Evolutionary conservation across 2,797 vertebrate genomes (phyloP).

Genomic region (Basileuterus tristriatus): DNA sequence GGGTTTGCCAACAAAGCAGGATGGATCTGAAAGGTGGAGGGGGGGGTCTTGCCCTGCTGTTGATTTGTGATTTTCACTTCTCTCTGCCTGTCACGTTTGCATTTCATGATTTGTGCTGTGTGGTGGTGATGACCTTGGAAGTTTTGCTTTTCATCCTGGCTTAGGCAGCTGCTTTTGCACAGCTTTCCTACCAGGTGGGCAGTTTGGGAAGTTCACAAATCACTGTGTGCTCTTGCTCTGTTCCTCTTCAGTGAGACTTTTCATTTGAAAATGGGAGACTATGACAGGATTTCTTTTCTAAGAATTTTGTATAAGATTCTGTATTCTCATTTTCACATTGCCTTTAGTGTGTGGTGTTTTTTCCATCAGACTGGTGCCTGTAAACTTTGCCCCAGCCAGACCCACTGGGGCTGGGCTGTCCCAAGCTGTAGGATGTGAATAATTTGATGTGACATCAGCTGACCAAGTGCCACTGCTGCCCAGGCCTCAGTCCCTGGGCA

Average conservation of each 20-base stretch:
- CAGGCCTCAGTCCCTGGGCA: not conserved
- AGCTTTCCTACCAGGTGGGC: not conserved
- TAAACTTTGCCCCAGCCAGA: not conserved
- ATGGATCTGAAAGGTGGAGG: not conserved
- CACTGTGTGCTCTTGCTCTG: not conserved
- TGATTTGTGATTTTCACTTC: not conserved
- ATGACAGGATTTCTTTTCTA: not conserved
- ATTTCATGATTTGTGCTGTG: not conserved
- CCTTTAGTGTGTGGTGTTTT: not conserved
- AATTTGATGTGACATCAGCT: not conserved
- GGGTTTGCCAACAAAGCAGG: not conserved
- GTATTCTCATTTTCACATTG: not conserved
- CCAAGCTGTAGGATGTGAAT: not conserved
- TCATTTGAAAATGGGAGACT: not conserved
- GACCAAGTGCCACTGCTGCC: not conserved
- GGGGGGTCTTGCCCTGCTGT: not conserved
- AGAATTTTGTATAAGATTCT: not conserved
- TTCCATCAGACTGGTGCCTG: not conserved
- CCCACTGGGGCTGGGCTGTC: not conserved
- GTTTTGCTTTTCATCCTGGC: not conserved
- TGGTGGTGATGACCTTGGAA: not conserved
- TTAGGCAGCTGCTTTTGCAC: not conserved
- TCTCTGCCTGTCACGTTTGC: not conserved
- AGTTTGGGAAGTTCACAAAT: not conserved
- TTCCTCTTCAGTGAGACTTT: not conserved